These are phyloP conservation scores for Alcedo quadribrachys DNA, from an alignment of 2,797 vertebrate genomes.

Conservation along the genomic window DNA sequence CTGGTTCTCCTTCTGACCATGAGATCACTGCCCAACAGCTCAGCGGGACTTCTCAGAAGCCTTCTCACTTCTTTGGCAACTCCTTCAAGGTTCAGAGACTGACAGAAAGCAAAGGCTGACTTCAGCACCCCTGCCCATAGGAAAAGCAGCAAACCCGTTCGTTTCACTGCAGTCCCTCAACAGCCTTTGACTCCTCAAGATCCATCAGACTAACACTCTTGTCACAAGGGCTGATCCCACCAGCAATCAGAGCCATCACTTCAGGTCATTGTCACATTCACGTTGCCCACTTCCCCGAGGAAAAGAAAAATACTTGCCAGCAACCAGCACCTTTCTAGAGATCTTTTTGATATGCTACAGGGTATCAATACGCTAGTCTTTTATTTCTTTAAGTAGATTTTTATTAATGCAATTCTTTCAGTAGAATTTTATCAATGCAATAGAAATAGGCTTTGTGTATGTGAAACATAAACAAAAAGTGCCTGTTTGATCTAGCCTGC, in stretches of 20 bases:
- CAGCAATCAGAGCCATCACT: background rate
- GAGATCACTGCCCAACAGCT: background rate
- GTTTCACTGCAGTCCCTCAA: background rate
- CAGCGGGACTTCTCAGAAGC: background rate
- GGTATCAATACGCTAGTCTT: background rate
- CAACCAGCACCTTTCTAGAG: background rate
- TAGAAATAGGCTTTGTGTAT: background rate
- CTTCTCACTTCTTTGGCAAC: background rate
- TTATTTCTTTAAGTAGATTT: background rate
- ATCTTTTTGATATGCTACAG: background rate
- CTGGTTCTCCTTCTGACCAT: background rate
- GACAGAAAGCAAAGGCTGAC: background rate
- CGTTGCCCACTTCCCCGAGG: background rate
- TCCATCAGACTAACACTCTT: background rate
- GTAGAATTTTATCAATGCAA: background rate
- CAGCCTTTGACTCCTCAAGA: background rate
- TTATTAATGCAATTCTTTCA: too few relatives aligned
- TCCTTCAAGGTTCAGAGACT: background rate
- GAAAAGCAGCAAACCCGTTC: background rate
- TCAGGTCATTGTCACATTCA: background rate
- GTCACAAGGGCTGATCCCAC: background rate
- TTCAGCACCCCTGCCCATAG: background rate
- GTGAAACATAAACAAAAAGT: background rate
- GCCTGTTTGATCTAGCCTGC: background rate
- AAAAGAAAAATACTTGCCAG: background rate